Evolutionary conservation across 2,113 vertebrate genomes (phyloP).

Genomic region (Panthera tigris): DNA sequence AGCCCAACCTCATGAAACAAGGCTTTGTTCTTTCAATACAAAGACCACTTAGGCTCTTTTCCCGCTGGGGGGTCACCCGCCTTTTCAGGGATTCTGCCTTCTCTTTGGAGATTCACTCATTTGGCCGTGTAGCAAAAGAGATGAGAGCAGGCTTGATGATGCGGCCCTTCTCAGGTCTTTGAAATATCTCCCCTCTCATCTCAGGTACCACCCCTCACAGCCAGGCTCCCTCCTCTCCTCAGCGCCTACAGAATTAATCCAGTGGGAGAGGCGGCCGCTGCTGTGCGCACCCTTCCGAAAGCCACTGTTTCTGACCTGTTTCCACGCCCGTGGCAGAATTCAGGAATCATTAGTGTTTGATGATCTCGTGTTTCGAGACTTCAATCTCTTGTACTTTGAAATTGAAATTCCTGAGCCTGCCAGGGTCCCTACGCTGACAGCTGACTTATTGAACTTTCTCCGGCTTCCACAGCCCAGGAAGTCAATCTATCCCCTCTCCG

Average conservation of each 20-base stretch:
- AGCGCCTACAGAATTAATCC: slow-evolving; percentile 57
- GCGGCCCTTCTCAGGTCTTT: background rate
- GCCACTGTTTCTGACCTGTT: slow-evolving; percentile 40
- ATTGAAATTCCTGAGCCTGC: slow-evolving; percentile 84
- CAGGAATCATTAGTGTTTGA: slow-evolving; percentile 82
- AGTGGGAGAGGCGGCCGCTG: background rate
- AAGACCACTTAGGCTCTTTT: background rate
- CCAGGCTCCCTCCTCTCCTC: slow-evolving; percentile 13
- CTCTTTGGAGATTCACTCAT: background rate
- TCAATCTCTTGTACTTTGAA: slow-evolving; percentile 84
- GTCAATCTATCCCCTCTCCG: slow-evolving; percentile 71
- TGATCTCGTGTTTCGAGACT: slow-evolving; percentile 84
- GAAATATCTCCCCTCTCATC: background rate
- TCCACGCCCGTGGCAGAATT: slow-evolving; percentile 65
- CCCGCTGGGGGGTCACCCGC: background rate
- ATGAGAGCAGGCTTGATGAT: accelerated
- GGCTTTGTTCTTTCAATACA: background rate
- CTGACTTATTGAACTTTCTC: slow-evolving; percentile 84
- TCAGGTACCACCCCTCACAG: slow-evolving; percentile 59
- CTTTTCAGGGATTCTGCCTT: background rate
- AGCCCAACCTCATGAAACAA: background rate
- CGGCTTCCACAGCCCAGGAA: slow-evolving; percentile 75
- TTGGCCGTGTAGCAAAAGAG: background rate
- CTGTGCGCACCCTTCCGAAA: background rate
- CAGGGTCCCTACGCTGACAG: slow-evolving; percentile 77